phyloP scores from a whole-genome alignment of 2,888 invertebrate species.

The Oscheius onirici region DNA sequence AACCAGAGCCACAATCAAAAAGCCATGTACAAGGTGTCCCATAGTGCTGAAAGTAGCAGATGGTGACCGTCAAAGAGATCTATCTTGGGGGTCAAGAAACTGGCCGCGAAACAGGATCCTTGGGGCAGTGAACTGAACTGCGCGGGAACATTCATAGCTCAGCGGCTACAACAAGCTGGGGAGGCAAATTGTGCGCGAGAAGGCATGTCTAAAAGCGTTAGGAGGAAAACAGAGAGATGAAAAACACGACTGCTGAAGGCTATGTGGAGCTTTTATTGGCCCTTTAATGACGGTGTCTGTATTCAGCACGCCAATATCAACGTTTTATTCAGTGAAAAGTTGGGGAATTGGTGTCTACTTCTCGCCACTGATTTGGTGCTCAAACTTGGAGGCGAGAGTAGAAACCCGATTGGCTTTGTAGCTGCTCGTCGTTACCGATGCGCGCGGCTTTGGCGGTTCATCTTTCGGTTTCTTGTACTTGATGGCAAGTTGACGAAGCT shows the following conservation, averaged over 20 bases:
- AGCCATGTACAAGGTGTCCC: background rate
- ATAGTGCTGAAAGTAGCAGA: background rate
- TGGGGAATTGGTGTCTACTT: background rate
- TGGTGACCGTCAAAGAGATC: background rate
- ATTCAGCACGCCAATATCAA: no score
- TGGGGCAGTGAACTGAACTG: constrained; percentile 28
- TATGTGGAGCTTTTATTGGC: no score
- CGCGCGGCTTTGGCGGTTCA: background rate
- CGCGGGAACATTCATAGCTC: background rate
- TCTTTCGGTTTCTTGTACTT: constrained; percentile 10
- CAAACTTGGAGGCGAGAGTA: constrained; percentile 20
- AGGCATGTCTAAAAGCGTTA: no score
- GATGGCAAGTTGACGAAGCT: constrained; percentile 10
- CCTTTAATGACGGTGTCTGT: no score
- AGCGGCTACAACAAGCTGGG: no score
- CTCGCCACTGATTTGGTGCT: constrained; percentile 6
- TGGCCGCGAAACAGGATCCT: constrained; percentile 27
- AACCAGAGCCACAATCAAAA: background rate
- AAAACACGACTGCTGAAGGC: no score
- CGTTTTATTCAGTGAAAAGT: no score
- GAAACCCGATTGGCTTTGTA: constrained; percentile 3
- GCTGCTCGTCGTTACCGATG: background rate
- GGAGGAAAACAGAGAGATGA: no score
- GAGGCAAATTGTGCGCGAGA: no score
- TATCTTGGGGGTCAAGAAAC: background rate